Base-by-base conservation (phyloP, 2,888 invertebrate genomes). In the Argynnis bischoffii region DNA sequence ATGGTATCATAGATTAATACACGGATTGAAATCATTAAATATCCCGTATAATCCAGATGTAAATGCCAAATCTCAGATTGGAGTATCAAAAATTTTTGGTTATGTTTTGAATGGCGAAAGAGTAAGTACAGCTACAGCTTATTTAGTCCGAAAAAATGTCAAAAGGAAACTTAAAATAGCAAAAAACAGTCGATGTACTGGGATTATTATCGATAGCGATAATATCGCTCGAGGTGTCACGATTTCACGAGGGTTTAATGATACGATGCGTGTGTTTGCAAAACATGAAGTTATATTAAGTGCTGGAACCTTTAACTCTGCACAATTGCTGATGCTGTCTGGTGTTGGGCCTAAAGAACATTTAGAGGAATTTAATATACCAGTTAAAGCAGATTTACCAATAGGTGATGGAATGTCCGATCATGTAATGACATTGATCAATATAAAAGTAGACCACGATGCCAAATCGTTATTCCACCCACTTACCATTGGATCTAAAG, bases 291-390 rank as follows among this genome's bases (percentile, higher is more conserved):
- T 90, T 0, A 79, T 90, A 6, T 71, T 90, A 14, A 81, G 85
- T 47, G 88, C 89, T 0, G 90, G 90, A 0, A 67, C 88, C 0
- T 70, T 89, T 1, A 86, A 79, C 0, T 84, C 85, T 1, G 82
- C 89, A 11, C 87, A 89, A 51, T 78, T 90, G 64, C 67, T 90
- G 61, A 78, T 86, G 86, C 68, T 84, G 31, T 90, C 89, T 1
- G 90, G 90, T 0, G 71, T 90, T 2, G 90, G 89, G 0, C 85
- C 80, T 1, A 76, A 79, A 2, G 75, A 78, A 0, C 87, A 87
- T 59, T 75, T 89, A 48, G 48, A 70, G 6, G 56, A 70, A 6
- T 72, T 85, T 63, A 75, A 75, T 0, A 82, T 89, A 18, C 66
- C 74, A 0, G 79, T 85, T 3, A 77, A 75, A 48, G 77, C 75